Percentiles rank a stretch among this genome's conserved stretches.
phyloP scores from a whole-genome alignment of 2,113 vertebrate species.

The Eurypyga helias region DNA sequence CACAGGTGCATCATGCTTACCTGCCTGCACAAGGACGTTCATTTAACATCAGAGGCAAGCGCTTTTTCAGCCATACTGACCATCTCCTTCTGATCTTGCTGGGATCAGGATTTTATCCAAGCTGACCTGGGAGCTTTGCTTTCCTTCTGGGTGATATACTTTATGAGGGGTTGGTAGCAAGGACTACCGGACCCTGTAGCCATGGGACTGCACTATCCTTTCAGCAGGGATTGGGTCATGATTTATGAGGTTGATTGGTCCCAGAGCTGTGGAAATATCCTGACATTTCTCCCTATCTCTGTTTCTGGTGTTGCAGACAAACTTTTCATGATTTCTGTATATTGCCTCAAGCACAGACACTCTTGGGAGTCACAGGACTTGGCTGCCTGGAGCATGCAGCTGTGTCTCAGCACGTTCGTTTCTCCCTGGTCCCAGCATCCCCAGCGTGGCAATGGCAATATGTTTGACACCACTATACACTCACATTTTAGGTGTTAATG shows the following conservation, averaged over 20 bases:
- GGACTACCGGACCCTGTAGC: background rate
- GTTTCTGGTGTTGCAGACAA: background rate
- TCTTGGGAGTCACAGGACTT: background rate
- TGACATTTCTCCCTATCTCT: background rate
- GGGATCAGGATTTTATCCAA: background rate
- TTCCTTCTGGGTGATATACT: background rate
- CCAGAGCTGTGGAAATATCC: background rate
- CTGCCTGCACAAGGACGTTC: fast-evolving
- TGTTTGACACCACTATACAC: background rate
- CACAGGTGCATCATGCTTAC: background rate
- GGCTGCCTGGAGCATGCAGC: constrained; percentile 6
- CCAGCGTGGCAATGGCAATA: fast-evolving
- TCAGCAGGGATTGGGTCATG: fast-evolving
- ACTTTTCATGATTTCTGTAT: background rate
- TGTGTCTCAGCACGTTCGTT: background rate
- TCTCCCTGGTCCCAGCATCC: background rate
- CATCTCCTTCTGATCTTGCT: background rate
- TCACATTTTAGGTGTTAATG: background rate
- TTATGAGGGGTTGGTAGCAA: background rate
- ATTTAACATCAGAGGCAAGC: background rate
- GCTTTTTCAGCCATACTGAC: background rate
- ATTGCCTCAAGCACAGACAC: constrained; percentile 18
- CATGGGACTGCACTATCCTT: background rate
- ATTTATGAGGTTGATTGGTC: background rate
- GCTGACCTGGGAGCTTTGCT: background rate